Conservation (phyloP, 2,888 invertebrate genomes). For the Bellardia pandia region DNA sequence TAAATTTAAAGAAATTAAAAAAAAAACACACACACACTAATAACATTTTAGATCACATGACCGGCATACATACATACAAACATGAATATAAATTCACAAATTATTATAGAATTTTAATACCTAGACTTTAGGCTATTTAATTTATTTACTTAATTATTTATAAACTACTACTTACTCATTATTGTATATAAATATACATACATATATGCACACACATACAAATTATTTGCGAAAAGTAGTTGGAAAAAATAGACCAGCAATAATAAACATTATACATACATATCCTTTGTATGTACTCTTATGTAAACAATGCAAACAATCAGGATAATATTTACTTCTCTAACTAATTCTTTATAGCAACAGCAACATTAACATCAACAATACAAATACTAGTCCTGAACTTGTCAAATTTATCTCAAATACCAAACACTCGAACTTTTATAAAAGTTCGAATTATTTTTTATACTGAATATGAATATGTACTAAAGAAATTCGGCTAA, state of each 20-base stretch:
- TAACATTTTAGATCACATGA: constrained; percentile 30
- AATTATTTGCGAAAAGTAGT: neutral
- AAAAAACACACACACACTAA: constrained; percentile 38
- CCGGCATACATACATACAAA: constrained; percentile 21
- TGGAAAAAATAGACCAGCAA: neutral
- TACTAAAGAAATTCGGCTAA: neutral
- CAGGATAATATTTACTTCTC: neutral
- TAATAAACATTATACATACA: neutral
- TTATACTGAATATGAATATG: neutral
- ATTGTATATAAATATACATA: neutral
- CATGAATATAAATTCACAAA: constrained; percentile 31
- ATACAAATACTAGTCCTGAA: constrained; percentile 28
- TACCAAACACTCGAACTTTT: constrained; percentile 12
- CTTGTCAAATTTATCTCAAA: constrained; percentile 26
- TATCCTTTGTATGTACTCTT: neutral
- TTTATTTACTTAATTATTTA: constrained; percentile 28
- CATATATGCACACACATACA: neutral
- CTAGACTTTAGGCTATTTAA: constrained; percentile 38
- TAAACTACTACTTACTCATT: constrained; percentile 11
- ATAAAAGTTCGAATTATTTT: neutral
- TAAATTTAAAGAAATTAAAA: constrained; percentile 34
- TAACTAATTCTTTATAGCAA: neutral
- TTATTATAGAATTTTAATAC: constrained; percentile 51
- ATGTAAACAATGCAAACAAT: neutral
- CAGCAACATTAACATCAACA: neutral